phyloP scores from a whole-genome alignment of 1,140 invertebrate genomes.

The Caenorhabditis latens region DNA sequence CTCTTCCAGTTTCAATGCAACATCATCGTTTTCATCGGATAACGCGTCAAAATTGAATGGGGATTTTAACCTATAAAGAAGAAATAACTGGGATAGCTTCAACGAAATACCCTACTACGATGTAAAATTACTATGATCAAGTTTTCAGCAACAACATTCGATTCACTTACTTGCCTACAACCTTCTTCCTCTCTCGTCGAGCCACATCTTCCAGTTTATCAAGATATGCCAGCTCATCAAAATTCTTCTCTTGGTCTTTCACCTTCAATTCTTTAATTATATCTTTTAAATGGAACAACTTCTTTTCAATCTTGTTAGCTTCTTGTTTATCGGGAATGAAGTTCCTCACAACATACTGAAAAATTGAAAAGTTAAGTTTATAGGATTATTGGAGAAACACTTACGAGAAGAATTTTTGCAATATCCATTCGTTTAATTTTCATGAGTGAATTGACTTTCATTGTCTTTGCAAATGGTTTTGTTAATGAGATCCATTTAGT shows the following conservation, averaged over 20 bases:
- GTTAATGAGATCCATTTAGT: conserved; percentile 26
- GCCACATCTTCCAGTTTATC: neutral
- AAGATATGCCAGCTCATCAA: neutral
- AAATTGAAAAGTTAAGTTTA: neutral
- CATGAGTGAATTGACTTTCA: conserved; percentile 45
- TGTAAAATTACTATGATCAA: too few relatives aligned
- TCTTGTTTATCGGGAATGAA: conserved; percentile 6
- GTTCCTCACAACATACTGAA: conserved; percentile 24
- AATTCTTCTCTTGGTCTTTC: conserved; percentile 2
- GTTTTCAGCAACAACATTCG: neutral
- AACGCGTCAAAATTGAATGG: conserved; percentile 15
- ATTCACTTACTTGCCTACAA: neutral
- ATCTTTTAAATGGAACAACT: neutral
- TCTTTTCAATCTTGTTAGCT: conserved; percentile 6
- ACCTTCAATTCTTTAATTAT: neutral
- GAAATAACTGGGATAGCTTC: neutral
- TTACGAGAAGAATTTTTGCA: neutral
- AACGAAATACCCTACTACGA: too few relatives aligned
- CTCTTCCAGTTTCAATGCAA: neutral
- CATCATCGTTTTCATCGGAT: conserved; percentile 12
- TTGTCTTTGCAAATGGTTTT: conserved; percentile 40
- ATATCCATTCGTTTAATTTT: conserved; percentile 28
- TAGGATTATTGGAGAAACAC: neutral
- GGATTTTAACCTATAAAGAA: neutral
- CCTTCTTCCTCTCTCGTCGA: neutral